phyloP scores from a whole-genome alignment of 2,113 vertebrate species.

The Labrus mixtus region DNA sequence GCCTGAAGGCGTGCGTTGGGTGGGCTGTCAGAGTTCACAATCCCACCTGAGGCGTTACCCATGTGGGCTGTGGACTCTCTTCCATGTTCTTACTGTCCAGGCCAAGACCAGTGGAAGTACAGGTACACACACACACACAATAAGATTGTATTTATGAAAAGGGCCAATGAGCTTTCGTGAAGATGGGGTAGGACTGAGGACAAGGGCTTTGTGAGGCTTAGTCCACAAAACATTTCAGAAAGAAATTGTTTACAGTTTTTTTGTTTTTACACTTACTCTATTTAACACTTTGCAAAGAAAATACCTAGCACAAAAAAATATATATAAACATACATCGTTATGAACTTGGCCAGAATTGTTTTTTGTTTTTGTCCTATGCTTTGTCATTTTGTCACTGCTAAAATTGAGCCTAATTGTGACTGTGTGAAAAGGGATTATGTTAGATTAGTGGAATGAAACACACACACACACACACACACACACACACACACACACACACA shows the following conservation, averaged over 20 bases:
- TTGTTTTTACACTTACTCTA: conserved; percentile 20
- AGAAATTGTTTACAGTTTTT: conserved; percentile 20
- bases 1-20: conserved; percentile 85
- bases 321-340: neutral
- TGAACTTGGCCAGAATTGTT: neutral
- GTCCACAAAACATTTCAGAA: conserved; percentile 54
- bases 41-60: conserved; percentile 89
- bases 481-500: conserved; percentile 25
- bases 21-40: conserved; percentile 91
- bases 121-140: conserved; percentile 60
- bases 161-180: conserved; percentile 25
- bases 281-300: conserved; percentile 29
- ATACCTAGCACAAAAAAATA: neutral
- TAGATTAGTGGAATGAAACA: conserved; percentile 81
- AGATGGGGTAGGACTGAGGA: conserved; percentile 1
- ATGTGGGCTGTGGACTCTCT: conserved; percentile 93
- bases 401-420: conserved; percentile 76
- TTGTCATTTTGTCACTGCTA: conserved; percentile 52
- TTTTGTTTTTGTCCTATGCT: conserved; percentile 1
- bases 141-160: conserved; percentile 19
- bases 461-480: conserved; percentile 24
- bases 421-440: conserved; percentile 80
- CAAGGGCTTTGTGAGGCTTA: conserved; percentile 39
- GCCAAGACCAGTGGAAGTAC: conserved; percentile 69
- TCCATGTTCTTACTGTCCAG: conserved; percentile 91